Evolutionary conservation across 2,113 vertebrate genomes (phyloP), one percentile per base, ranked within the genome.

Genomic region (Dasyurus viverrinus): DNA sequence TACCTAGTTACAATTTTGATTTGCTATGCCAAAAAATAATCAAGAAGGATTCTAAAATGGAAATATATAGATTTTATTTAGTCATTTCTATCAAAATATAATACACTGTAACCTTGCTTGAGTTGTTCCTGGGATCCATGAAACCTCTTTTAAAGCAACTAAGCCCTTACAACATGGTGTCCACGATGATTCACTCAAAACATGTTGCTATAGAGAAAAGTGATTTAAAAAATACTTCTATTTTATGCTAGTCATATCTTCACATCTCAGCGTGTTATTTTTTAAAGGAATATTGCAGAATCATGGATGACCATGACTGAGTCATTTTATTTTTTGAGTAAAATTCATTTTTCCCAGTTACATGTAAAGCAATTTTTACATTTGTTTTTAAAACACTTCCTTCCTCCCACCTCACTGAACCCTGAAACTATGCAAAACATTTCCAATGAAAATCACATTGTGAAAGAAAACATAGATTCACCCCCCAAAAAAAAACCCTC

Each of bases 251-350:
- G 52, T 25, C n/a, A 10, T 2, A 2, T 94, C 46, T 95, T 26
- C 60, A 90, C n/a, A 90, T 93, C 68, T 92, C 53, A 54, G 47
- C 24, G 92, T 47, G 54, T 90, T 89, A 53, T 52, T 93, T 95
- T 96, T 68, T 93, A 54, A 93, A 92, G 57, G 54, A 47, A 93
- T 95, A 92, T 42, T 94, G 60, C 90, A 97, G 90, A 90, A 52
- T 90, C 89, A 19, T 14, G 26, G 48, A n/a, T 52, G 53, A 4
- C 47, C 57, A 94, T 52, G 76, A 93, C 1, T 55, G 24, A 93
- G 54, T 22, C 5, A 46, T 94, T 97, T 84, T 91, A 25, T 52
- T 52, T 52, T 48, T 52, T 52, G 11, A 11, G 8, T 52, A 52
- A 52, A 52, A 52, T 52, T 52, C 11, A 52, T 52, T 52, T 50